These are phyloP conservation scores for Morus bassanus DNA, from an alignment of 2,797 vertebrate species.

Conservation along the genomic window DNA sequence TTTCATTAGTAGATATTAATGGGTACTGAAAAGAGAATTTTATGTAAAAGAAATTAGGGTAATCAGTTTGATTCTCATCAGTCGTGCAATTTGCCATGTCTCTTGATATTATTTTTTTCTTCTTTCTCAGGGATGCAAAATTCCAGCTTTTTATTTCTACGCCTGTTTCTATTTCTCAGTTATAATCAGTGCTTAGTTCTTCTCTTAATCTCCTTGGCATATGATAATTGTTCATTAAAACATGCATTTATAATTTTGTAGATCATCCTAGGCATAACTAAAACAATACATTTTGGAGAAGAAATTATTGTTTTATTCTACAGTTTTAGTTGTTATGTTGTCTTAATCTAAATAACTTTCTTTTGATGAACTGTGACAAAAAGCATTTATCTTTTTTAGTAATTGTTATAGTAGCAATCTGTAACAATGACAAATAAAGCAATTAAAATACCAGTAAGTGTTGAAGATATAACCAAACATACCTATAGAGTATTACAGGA, in stretches of 20 bases:
- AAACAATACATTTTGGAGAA: background rate
- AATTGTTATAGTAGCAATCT: background rate
- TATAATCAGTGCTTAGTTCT: background rate
- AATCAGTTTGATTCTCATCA: background rate
- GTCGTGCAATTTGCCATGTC: background rate
- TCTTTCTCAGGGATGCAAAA: background rate
- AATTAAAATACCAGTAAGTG: background rate
- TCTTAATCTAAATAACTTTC: background rate
- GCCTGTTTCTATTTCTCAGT: background rate
- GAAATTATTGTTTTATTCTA: background rate
- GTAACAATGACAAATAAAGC: background rate
- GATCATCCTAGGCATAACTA: background rate
- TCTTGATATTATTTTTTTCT: background rate
- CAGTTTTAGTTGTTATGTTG: background rate
- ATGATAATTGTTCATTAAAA: conserved; percentile 5
- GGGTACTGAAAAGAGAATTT: background rate
- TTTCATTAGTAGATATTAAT: background rate
- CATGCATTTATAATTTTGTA: background rate
- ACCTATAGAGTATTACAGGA: background rate
- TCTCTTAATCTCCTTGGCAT: background rate
- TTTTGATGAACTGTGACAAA: background rate
- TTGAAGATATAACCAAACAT: background rate
- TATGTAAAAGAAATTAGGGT: background rate
- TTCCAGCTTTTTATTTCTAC: background rate
- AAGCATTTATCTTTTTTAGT: background rate